Conservation (phyloP, 2,888 invertebrate species). For the Sisyra nigra region DNA sequence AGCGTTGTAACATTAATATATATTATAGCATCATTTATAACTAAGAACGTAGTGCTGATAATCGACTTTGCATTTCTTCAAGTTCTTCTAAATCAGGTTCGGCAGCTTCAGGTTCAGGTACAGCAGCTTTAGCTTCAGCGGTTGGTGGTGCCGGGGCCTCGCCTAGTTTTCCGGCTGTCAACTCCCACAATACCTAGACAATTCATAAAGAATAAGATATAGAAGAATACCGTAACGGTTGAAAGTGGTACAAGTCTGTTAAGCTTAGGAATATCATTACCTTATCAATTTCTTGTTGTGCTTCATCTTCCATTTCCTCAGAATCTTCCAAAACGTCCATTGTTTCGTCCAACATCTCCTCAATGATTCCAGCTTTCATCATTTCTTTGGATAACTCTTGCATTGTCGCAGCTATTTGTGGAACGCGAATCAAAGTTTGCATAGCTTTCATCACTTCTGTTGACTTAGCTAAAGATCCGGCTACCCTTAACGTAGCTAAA, state of each 20-base stretch:
- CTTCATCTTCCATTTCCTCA: conserved; percentile 92
- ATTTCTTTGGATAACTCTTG: conserved; percentile 96
- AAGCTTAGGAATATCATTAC: conserved; percentile 26
- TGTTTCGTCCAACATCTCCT: conserved; percentile 98
- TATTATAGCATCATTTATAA: not conserved
- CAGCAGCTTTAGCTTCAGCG: conserved; percentile 40
- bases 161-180: conserved; percentile 82
- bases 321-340: conserved; percentile 85
- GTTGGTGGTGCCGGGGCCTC: conserved; percentile 74
- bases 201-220: not conserved
- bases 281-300: conserved; percentile 85
- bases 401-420: conserved; percentile 93
- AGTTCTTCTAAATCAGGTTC: conserved; percentile 57
- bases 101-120: conserved; percentile 30
- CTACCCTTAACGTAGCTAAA: conserved; percentile 80
- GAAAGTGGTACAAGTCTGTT: not conserved
- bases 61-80: conserved; percentile 81
- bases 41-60: conserved; percentile 78
- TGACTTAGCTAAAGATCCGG: conserved; percentile 85
- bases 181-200: conserved; percentile 62
- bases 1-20: not conserved
- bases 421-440: conserved; percentile 79
- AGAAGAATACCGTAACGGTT: not conserved
- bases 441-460: conserved; percentile 98
- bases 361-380: conserved; percentile 98